Conservation (phyloP, 2,888 invertebrate genomes). For the Hecatera dysodea region DNA sequence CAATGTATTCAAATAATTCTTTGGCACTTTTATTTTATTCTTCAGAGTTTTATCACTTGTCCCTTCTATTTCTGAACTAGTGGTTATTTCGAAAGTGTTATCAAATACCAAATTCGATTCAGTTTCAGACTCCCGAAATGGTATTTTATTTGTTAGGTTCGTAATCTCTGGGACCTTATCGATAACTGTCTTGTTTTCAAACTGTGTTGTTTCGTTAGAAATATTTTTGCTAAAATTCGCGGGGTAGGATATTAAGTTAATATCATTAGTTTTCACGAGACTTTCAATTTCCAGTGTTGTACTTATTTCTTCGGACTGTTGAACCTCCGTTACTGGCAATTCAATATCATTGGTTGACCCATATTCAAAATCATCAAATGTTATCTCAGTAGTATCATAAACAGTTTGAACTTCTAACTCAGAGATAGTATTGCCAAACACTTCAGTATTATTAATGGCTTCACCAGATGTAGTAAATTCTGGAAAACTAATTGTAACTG, state of each 20-base stretch:
- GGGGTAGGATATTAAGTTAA: background rate
- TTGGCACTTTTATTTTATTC: background rate
- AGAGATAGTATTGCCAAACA: background rate
- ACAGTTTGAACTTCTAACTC: background rate
- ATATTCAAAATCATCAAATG: background rate
- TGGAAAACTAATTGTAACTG: background rate
- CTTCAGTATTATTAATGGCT: background rate
- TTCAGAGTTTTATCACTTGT: background rate
- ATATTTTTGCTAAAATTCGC: background rate
- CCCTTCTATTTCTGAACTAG: background rate
- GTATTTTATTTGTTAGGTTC: background rate
- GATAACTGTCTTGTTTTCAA: too few species aligned
- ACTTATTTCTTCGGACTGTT: background rate
- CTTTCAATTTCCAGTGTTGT: background rate
- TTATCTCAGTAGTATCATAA: background rate
- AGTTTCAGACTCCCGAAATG: background rate
- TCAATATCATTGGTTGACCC: background rate
- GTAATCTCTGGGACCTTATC: background rate
- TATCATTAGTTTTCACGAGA: background rate
- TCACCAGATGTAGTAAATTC: background rate
- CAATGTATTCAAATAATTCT: background rate
- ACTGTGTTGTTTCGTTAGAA: slow-evolving; percentile 3
- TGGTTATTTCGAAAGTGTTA: slow-evolving; percentile 7
- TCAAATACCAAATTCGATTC: background rate
- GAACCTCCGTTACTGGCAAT: background rate